These are phyloP conservation scores for Drosophila kanapiae DNA, from an alignment of 1,140 invertebrate genomes.

Conservation along the genomic window DNA sequence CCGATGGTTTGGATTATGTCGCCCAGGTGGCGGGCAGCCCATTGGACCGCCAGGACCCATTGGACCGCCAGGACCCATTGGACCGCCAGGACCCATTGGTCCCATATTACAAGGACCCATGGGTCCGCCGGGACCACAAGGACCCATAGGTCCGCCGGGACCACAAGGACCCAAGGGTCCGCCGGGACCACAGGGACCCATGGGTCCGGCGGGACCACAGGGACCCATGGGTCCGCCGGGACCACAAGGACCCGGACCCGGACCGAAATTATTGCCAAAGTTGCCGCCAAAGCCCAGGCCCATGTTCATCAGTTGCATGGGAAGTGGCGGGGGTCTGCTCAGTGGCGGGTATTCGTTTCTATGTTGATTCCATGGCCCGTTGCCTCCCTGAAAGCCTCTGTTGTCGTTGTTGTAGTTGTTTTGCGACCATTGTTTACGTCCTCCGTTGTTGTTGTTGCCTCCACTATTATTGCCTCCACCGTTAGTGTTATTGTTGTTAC, in stretches of 20 bases:
- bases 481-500: slow-evolving; percentile 24
- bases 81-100: slow-evolving; percentile 1
- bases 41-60: slow-evolving; percentile 23
- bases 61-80: slow-evolving; percentile 3
- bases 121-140: slow-evolving; percentile 1
- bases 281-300: slow-evolving; percentile 36
- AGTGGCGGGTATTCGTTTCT: slow-evolving; percentile 41
- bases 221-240: slow-evolving; percentile 25
- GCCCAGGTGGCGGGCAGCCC: slow-evolving; percentile 10
- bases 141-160: slow-evolving; percentile 11
- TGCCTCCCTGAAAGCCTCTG: slow-evolving; percentile 4
- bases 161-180: slow-evolving; percentile 26
- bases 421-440: slow-evolving; percentile 28
- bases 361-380: slow-evolving; percentile 20
- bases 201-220: slow-evolving; percentile 24
- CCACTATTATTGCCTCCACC: slow-evolving; percentile 6
- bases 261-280: slow-evolving; percentile 49
- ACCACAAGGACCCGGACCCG: slow-evolving; percentile 48
- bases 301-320: slow-evolving; percentile 60
- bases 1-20: slow-evolving; percentile 38
- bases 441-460: slow-evolving; percentile 21
- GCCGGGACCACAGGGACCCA: slow-evolving; percentile 4
- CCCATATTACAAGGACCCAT: slow-evolving; percentile 8
- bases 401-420: slow-evolving; percentile 21
- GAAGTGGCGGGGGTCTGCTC: slow-evolving; percentile 62